phyloP scores from a whole-genome alignment of 1,140 invertebrate genomes.

The Drosophila bifasciata region DNA sequence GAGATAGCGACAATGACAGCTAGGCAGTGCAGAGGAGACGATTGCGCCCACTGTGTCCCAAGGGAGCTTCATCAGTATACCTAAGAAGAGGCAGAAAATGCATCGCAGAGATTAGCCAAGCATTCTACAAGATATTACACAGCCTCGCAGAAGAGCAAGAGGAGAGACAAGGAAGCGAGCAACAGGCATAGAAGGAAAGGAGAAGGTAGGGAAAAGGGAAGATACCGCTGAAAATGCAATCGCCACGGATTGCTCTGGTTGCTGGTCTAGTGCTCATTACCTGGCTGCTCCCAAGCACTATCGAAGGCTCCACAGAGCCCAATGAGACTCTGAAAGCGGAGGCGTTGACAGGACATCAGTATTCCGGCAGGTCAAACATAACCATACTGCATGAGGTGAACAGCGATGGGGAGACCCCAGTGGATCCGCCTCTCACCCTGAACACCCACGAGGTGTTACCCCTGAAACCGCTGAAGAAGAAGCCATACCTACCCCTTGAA shows the following conservation, averaged over 20 bases:
- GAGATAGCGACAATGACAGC: constrained; percentile 44
- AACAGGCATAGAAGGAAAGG: background rate
- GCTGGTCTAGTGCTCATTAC: constrained; percentile 30
- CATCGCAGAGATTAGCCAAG: constrained; percentile 18
- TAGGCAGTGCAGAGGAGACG: constrained; percentile 12
- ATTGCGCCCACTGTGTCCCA: constrained; percentile 19
- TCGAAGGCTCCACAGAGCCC: background rate
- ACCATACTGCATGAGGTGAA: constrained; percentile 76
- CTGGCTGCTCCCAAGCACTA: background rate
- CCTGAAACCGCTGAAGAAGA: constrained; percentile 72
- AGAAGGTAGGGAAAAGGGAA: constrained; percentile 1
- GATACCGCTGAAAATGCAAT: constrained; percentile 13
- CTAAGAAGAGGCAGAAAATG: constrained; percentile 22
- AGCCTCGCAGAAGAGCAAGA: background rate
- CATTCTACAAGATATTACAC: constrained; percentile 3
- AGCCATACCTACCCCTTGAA: constrained; percentile 69
- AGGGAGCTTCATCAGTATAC: constrained; percentile 22
- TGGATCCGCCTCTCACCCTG: constrained; percentile 52
- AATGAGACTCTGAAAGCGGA: constrained; percentile 13
- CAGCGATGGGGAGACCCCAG: constrained; percentile 6
- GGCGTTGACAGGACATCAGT: constrained; percentile 25
- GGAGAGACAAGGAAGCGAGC: background rate
- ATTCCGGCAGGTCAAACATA: constrained; percentile 56
- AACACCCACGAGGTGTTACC: constrained; percentile 75
- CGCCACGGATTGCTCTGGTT: constrained; percentile 18